Percentiles rank a stretch among this genome's conserved stretches.
phyloP scores from a whole-genome alignment of 2,797 vertebrate genomes.

The Rhinogobio ventralis region DNA sequence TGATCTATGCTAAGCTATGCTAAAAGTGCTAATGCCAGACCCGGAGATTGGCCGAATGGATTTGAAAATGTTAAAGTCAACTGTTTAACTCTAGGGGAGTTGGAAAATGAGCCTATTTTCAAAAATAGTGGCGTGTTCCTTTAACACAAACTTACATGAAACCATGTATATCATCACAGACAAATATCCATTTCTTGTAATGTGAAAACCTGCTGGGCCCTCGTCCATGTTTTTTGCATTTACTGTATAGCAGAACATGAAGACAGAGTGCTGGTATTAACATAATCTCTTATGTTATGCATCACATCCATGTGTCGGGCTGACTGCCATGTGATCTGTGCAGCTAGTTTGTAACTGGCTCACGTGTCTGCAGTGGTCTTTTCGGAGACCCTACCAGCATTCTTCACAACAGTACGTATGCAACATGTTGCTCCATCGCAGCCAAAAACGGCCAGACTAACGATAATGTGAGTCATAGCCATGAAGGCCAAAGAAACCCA shows the following conservation, averaged over 20 bases:
- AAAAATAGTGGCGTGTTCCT: too few relatives aligned
- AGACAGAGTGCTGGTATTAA: constrained; percentile 9
- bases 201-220: neutral
- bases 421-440: constrained; percentile 10
- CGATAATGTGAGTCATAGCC: constrained; percentile 59
- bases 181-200: neutral
- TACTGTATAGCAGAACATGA: neutral
- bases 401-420: constrained; percentile 45
- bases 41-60: too few relatives aligned
- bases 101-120: too few relatives aligned
- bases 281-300: constrained; percentile 26
- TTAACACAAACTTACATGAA: neutral
- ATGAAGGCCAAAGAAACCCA: constrained; percentile 60
- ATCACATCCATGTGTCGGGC: constrained; percentile 14
- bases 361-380: neutral
- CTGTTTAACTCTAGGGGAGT: too few relatives aligned
- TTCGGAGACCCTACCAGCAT: constrained; percentile 18
- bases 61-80: too few relatives aligned
- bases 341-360: constrained; percentile 3
- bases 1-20: too few relatives aligned
- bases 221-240: neutral
- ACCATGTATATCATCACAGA: neutral
- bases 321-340: constrained; percentile 7
- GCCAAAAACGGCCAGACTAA: constrained; percentile 24
- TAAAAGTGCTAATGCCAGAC: too few relatives aligned